Percentiles rank a stretch among this genome's conserved stretches.
phyloP scores from a whole-genome alignment of 2,797 vertebrate species.

The Peromyscus nudipes region DNA sequence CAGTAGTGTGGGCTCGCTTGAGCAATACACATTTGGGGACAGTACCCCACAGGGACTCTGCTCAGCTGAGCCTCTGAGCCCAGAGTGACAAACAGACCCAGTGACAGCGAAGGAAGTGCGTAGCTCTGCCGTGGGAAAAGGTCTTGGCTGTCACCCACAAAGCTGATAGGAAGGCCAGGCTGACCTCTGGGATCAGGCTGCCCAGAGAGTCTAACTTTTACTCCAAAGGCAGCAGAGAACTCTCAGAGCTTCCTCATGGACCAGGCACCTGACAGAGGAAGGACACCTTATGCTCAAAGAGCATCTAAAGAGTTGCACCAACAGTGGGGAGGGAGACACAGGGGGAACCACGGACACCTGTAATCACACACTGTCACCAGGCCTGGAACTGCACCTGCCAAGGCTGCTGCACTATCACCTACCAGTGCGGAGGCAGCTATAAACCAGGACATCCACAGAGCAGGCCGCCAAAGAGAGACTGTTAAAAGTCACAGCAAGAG shows the following conservation, averaged over 20 bases:
- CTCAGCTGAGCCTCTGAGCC: background rate
- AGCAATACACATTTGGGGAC: background rate
- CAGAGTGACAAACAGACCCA: background rate
- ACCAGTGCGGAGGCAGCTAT: background rate
- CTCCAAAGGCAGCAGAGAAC: background rate
- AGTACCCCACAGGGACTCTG: background rate
- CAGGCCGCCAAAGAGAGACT: background rate
- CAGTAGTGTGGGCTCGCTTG: background rate
- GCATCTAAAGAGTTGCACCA: background rate
- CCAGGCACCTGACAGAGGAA: background rate
- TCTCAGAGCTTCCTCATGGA: too few species aligned
- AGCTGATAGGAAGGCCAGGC: background rate
- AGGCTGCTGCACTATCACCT: background rate
- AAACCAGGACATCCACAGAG: background rate
- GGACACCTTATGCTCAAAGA: background rate
- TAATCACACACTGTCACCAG: too few species aligned
- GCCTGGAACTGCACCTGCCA: background rate
- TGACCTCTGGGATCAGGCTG: background rate
- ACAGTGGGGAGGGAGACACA: background rate
- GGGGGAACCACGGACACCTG: background rate
- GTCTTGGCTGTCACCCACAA: accelerated
- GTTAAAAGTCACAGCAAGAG: accelerated
- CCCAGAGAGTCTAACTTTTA: background rate
- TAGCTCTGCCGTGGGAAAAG: background rate
- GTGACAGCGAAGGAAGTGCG: background rate